Base-by-base conservation (phyloP, 2,797 vertebrate genomes). In the Alectoris magna region DNA sequence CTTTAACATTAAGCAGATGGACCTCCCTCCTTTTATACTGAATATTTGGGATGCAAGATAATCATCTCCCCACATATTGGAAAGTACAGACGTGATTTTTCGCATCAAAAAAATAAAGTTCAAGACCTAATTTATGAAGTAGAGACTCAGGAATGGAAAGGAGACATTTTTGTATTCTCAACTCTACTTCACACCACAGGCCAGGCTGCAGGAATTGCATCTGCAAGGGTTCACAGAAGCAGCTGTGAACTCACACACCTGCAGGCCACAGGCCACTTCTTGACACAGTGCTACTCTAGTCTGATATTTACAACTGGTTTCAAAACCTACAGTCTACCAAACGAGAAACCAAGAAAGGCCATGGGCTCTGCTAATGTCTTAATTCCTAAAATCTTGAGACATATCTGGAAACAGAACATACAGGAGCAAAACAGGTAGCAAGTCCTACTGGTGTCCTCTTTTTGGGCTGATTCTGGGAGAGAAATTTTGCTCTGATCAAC, bases 1-100 rank as follows among this genome's bases (percentile, higher is more conserved):
- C 27, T 81, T 70, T 85, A 95, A 94, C 1, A 0, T 81, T 78
- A 91, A 95, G 78, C 88, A 96, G 82, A 75, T 86, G 82, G 78
- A 89, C 76, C 59, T 85, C 72, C 81, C 38, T 91, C 69, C 63
- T 69, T 86, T 87, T 87, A 41, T 81, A 18, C 15, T 53, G 8
- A 39, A 6, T 86, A 48, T 71, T 88, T 13, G 21, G 22, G 63
- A 56, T 87, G 31, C 24, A 75, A 70, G 49, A 56, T 93, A 46
- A 69, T 79, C 0, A 48, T 78, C 43, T 77, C n/a, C 51, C 22
- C 43, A 56, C 43, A 41, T 91, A 80, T 23, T 91, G 72, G n/a
- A 3, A 66, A 48, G 4, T 67, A 77, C 85, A 59, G 39, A 68
- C n/a, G 27, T 85, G 46, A 21, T 87, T 66, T 29, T 91, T 85